These are phyloP conservation scores for Ciconia nigra DNA, from an alignment of 2,797 vertebrate genomes.

Conservation along the genomic window DNA sequence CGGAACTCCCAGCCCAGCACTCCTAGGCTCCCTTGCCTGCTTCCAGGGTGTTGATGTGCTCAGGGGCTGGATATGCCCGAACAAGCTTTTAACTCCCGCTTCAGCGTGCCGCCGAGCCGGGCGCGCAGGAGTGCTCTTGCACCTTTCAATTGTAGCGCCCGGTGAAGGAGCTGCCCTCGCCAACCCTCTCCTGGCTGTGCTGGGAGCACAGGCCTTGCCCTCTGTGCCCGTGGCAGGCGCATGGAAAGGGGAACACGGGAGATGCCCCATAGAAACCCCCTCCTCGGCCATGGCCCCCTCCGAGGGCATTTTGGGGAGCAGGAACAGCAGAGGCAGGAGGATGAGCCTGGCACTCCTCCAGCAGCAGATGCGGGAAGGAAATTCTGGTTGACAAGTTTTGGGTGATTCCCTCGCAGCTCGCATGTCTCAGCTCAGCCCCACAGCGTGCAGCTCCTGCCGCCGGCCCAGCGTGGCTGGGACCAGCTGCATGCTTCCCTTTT, in stretches of 20 bases:
- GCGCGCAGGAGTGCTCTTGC: fast-evolving
- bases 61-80: background rate
- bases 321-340: background rate
- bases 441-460: background rate
- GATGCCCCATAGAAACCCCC: background rate
- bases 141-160: fast-evolving
- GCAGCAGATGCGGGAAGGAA: background rate
- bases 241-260: background rate
- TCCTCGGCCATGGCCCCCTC: background rate
- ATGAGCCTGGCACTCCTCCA: background rate
- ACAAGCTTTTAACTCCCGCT: background rate
- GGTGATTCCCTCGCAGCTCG: background rate
- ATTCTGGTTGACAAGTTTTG: background rate
- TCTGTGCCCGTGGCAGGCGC: background rate
- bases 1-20: background rate
- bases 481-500: background rate
- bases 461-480: fast-evolving
- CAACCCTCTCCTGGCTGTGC: fast-evolving
- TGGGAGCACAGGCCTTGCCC: background rate
- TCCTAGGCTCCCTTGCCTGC: background rate
- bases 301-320: background rate
- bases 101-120: fast-evolving
- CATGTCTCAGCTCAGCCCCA: background rate
- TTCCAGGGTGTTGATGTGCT: background rate
- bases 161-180: background rate